phyloP scores from a whole-genome alignment of 2,113 vertebrate genomes.

The Procavia capensis region DNA sequence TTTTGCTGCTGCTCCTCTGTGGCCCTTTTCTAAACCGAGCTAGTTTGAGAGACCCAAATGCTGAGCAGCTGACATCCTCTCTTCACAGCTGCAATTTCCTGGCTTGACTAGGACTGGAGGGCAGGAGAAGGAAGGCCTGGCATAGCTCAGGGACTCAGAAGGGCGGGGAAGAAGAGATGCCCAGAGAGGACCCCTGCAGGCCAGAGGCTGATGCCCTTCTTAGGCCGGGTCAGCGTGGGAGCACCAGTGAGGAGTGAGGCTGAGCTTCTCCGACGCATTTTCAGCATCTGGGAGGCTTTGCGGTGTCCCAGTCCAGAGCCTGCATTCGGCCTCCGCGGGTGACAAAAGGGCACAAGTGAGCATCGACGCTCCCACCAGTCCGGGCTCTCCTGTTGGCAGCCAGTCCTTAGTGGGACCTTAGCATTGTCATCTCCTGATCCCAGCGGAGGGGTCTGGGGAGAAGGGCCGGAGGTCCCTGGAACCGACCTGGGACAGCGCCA shows the following conservation, averaged over 20 bases:
- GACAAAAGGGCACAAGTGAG: accelerated
- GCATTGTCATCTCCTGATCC: accelerated
- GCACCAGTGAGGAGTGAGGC: background rate
- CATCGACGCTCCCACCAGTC: accelerated
- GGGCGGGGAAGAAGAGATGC: background rate
- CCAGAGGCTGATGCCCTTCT: no score
- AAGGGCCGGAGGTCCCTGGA: no score
- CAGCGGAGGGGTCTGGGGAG: background rate
- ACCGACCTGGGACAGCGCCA: background rate
- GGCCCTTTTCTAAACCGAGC: no score
- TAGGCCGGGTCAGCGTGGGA: accelerated
- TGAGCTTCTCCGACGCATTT: background rate
- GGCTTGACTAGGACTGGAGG: accelerated
- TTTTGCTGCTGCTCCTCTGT: no score
- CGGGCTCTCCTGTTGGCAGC: background rate
- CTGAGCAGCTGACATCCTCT: accelerated
- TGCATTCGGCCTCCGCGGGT: background rate
- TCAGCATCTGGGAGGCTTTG: accelerated
- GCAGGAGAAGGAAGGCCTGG: accelerated
- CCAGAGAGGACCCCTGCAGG: accelerated
- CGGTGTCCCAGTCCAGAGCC: accelerated
- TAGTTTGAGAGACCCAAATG: accelerated
- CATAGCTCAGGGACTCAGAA: accelerated
- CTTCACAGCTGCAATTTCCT: no score
- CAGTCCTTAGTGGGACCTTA: accelerated